phyloP scores from a whole-genome alignment of 2,888 invertebrate species.

The Tachina lurida region DNA sequence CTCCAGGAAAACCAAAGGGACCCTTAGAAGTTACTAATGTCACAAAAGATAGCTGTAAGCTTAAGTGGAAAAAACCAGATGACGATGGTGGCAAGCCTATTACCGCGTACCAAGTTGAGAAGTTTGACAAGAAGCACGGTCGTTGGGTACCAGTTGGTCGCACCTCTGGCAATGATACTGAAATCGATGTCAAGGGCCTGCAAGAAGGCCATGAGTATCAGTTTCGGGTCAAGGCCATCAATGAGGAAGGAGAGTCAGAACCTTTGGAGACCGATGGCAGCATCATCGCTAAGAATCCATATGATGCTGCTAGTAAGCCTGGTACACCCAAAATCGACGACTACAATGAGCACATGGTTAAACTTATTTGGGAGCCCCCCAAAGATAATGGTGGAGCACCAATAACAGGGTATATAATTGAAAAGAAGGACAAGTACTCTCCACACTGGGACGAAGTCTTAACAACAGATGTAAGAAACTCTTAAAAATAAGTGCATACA shows the following conservation, averaged over 20 bases:
- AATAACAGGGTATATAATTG: conserved; percentile 97
- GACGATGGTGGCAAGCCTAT: conserved; percentile 97
- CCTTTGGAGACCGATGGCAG: conserved; percentile 95
- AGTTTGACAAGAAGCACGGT: conserved; percentile 95
- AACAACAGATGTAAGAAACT: conserved; percentile 70
- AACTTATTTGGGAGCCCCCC: conserved; percentile 96
- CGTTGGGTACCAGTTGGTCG: conserved; percentile 97
- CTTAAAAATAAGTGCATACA: background rate
- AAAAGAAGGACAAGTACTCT: conserved; percentile 93
- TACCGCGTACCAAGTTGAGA: conserved; percentile 96
- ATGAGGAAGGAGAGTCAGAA: conserved; percentile 97
- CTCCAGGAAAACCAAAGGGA: conserved; percentile 94
- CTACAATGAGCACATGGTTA: conserved; percentile 94
- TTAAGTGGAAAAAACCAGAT: conserved; percentile 96
- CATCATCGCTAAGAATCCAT: conserved; percentile 98
- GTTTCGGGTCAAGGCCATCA: conserved; percentile 96
- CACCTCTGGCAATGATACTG: conserved; percentile 90
- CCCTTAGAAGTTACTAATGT: conserved; percentile 94
- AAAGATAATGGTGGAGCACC: conserved; percentile 98
- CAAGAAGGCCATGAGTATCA: conserved; percentile 97
- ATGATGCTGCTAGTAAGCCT: conserved; percentile 93
- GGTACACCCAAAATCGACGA: conserved; percentile 93
- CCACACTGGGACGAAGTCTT: conserved; percentile 94
- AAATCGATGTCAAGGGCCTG: conserved; percentile 93
- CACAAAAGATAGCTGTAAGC: conserved; percentile 93